These are phyloP conservation scores for Magallana gigas DNA, from an alignment of 1,140 invertebrate genomes.

Conservation along the genomic window DNA sequence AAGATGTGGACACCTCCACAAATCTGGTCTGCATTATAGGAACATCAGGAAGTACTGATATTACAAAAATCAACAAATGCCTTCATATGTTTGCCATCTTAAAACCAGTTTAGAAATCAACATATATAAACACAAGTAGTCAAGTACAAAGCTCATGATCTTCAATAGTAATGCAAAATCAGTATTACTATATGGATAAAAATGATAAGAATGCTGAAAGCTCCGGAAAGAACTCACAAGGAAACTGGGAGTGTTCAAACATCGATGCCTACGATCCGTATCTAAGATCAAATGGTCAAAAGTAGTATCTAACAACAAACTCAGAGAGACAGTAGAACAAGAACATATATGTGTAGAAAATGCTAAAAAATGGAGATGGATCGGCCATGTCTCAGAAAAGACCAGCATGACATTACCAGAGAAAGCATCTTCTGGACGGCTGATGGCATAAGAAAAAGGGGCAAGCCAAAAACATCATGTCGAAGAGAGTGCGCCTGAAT, in stretches of 20 bases:
- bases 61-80: not conserved
- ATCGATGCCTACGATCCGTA: no score
- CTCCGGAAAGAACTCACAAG: no score
- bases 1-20: conserved; percentile 17
- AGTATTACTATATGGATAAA: conserved; percentile 31
- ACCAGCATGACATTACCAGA: conserved; percentile 14
- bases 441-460: conserved; percentile 22
- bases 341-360: not conserved
- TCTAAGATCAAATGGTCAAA: conserved; percentile 41
- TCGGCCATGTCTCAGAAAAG: conserved; percentile 38
- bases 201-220: conserved; percentile 26
- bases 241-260: no score
- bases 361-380: not conserved
- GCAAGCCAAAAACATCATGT: not conserved
- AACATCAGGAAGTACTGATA: conserved; percentile 30
- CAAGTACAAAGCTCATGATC: not conserved
- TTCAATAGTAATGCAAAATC: conserved; percentile 45
- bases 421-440: conserved; percentile 22
- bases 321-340: not conserved
- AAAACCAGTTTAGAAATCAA: not conserved
- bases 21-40: not conserved
- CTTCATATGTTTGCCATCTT: conserved; percentile 35
- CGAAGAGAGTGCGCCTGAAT: no score
- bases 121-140: not conserved
- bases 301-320: not conserved